These are phyloP conservation scores for Poecilus cupreus DNA, from an alignment of 2,888 invertebrate species.

Conservation along the genomic window DNA sequence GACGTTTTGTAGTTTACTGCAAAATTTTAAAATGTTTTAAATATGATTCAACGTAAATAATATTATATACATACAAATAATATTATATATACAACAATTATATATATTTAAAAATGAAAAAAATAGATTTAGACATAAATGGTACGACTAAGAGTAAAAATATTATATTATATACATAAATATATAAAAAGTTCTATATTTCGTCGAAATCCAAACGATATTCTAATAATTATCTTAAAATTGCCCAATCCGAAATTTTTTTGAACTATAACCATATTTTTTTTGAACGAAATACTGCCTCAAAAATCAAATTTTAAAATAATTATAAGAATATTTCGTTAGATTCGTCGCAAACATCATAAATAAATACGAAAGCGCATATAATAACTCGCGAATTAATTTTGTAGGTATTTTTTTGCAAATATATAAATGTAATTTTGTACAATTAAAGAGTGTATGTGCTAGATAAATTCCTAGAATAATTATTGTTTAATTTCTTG, in stretches of 20 bases:
- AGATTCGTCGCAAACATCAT: background rate
- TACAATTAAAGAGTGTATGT: constrained; percentile 61
- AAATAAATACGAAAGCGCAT: background rate
- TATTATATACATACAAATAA: constrained; percentile 26
- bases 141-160: constrained; percentile 23
- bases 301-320: background rate
- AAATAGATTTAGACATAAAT: constrained; percentile 33
- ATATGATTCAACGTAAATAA: constrained; percentile 14
- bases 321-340: background rate
- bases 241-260: background rate
- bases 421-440: constrained; percentile 64
- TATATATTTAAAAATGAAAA: constrained; percentile 21
- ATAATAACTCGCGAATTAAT: constrained; percentile 64
- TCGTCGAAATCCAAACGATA: background rate
- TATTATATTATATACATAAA: constrained; percentile 25
- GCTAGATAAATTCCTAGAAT: constrained; percentile 50
- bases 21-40: constrained; percentile 12
- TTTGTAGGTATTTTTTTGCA: constrained; percentile 68
- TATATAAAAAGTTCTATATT: constrained; percentile 3
- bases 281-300: background rate
- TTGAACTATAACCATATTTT: too few relatives aligned
- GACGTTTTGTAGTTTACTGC: constrained; percentile 20
- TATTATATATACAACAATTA: constrained; percentile 22
- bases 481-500: background rate
- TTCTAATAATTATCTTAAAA: constrained; percentile 8